These are phyloP conservation scores for Malacosoma neustria DNA, from an alignment of 2,888 invertebrate genomes.

Conservation along the genomic window DNA sequence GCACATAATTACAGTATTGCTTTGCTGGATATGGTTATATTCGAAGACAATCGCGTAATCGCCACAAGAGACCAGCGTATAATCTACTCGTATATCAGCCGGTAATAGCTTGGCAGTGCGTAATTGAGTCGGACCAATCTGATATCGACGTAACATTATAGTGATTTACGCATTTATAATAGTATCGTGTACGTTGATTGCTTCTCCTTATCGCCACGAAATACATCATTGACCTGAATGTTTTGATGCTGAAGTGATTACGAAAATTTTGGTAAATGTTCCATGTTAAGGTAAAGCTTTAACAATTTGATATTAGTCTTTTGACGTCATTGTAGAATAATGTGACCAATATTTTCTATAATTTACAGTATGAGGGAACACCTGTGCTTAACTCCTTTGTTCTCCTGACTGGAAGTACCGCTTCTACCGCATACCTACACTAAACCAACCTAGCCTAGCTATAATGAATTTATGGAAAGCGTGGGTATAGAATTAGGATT, in stretches of 20 bases:
- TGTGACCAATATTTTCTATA: too few species aligned
- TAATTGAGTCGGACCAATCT: constrained; percentile 52
- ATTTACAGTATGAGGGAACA: too few species aligned
- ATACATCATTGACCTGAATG: background rate
- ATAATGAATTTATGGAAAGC: too few species aligned
- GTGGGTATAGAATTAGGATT: too few species aligned
- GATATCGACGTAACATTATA: constrained; percentile 34
- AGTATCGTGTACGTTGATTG: constrained; percentile 20
- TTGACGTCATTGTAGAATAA: too few species aligned
- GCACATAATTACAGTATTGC: background rate
- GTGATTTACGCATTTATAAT: constrained; percentile 36
- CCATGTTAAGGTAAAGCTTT: background rate
- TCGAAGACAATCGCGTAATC: constrained; percentile 27
- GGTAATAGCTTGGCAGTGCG: constrained; percentile 43
- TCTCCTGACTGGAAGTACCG: too few species aligned
- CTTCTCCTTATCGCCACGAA: constrained; percentile 9
- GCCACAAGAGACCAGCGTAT: constrained; percentile 23
- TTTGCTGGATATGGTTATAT: constrained; percentile 2
- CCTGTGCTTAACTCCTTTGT: too few species aligned
- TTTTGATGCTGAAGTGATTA: background rate
- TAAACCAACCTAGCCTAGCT: too few species aligned
- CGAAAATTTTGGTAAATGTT: background rate
- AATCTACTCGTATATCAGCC: constrained; percentile 42
- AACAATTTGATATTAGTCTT: background rate
- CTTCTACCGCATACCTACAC: too few species aligned